A percentile compares a stretch with the other conserved stretches of the same genome.
phyloP scores from a whole-genome alignment of 2,113 vertebrate genomes.

The Cavia aperea region DNA sequence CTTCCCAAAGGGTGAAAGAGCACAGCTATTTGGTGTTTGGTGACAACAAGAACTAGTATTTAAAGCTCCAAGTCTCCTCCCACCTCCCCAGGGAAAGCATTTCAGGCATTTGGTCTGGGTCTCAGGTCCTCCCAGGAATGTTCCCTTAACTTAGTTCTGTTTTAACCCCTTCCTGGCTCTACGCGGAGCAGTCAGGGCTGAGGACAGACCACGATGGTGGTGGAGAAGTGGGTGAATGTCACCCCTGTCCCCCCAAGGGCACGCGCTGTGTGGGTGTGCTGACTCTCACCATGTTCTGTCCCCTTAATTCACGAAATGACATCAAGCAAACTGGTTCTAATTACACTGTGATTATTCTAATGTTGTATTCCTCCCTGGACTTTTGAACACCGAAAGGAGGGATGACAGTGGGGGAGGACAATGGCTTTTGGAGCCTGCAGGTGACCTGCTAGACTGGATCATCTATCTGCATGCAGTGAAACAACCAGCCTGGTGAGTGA shows the following conservation, averaged over 20 bases:
- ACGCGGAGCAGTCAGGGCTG: accelerated
- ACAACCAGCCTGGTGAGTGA: background rate
- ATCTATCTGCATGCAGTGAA: background rate
- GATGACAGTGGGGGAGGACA: background rate
- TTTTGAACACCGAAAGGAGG: background rate
- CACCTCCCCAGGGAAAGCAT: background rate
- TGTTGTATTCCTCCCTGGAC: background rate
- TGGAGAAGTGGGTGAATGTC: background rate
- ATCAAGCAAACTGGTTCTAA: background rate
- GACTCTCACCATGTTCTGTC: background rate
- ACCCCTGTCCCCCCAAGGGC: background rate
- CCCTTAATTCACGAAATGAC: background rate
- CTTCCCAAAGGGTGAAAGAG: background rate
- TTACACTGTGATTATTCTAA: background rate
- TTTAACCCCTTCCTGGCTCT: background rate
- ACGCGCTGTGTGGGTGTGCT: background rate
- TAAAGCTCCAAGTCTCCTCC: background rate
- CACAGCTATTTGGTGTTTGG: background rate
- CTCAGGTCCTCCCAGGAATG: background rate
- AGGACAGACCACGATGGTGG: background rate
- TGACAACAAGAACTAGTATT: background rate
- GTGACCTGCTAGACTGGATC: background rate
- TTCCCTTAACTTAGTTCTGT: background rate
- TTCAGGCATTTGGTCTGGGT: background rate
- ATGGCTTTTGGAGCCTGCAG: background rate